Evolutionary conservation across 2,797 vertebrate genomes (phyloP).

Genomic region (Sarcoramphus papa): DNA sequence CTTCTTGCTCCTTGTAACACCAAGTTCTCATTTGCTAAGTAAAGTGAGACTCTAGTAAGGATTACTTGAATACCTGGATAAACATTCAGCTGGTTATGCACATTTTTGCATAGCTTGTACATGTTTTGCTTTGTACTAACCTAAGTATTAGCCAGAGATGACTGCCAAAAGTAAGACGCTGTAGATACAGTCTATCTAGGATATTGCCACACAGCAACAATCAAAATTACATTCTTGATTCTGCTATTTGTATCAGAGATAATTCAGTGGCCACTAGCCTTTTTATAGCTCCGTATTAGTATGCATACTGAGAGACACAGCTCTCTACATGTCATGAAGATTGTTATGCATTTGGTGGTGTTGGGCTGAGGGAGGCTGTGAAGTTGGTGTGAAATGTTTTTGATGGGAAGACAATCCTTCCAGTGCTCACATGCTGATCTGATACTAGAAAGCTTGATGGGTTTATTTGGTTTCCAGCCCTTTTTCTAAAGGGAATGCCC

Average conservation of each 20-base stretch:
- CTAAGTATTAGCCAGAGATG: neutral
- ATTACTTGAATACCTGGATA: neutral
- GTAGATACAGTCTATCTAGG: neutral
- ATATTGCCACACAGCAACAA: neutral
- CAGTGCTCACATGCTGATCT: neutral
- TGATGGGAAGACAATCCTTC: neutral
- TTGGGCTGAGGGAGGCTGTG: neutral
- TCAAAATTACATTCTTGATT: neutral
- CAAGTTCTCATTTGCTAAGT: neutral
- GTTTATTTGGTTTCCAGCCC: neutral
- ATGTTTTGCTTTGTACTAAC: neutral
- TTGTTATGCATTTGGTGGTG: neutral
- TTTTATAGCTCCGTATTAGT: neutral
- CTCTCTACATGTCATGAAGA: neutral
- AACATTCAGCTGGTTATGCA: neutral
- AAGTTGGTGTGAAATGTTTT: neutral
- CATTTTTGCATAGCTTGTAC: neutral
- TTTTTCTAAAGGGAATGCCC: neutral
- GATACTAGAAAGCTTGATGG: neutral
- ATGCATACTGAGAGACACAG: neutral
- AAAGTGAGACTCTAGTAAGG: neutral
- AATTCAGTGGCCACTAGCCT: neutral
- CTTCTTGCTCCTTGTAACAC: neutral
- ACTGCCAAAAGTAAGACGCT: neutral
- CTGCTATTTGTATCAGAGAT: neutral